Conservation (phyloP, 92 coral and sea anemone genomes). For the Porites divaricata region DNA sequence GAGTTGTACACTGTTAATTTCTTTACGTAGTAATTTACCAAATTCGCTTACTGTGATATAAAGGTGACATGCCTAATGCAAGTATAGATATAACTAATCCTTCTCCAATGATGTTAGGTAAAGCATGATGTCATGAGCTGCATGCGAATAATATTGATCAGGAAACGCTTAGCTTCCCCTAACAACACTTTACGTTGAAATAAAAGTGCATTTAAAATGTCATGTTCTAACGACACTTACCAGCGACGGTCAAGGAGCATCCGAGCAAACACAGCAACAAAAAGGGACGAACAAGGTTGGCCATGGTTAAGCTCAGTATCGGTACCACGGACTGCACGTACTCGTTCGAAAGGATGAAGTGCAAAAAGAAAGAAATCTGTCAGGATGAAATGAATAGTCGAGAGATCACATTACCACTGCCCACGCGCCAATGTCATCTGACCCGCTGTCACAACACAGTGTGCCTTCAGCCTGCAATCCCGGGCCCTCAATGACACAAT, state of each 20-base stretch:
- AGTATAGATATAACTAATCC: not conserved
- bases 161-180: too few relatives aligned
- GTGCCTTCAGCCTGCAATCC: too few relatives aligned
- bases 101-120: not conserved
- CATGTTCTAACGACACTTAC: not conserved
- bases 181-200: not conserved
- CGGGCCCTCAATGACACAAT: too few relatives aligned
- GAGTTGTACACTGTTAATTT: too few relatives aligned
- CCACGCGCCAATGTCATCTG: not conserved
- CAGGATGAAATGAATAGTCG: not conserved
- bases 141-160: not conserved
- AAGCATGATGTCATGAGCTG: not conserved
- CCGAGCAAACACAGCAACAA: constrained; percentile 17
- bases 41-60: not conserved
- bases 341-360: not conserved
- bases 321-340: not conserved
- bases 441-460: not conserved
- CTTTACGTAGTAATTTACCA: not conserved
- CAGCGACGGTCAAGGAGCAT: constrained; percentile 11
- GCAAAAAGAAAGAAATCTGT: not conserved
- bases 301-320: not conserved
- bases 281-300: not conserved
- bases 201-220: not conserved
- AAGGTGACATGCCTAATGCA: not conserved
- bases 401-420: not conserved